Base-by-base conservation (phyloP, 2,888 invertebrate species). In the Zaprionus obscuricornis region DNA sequence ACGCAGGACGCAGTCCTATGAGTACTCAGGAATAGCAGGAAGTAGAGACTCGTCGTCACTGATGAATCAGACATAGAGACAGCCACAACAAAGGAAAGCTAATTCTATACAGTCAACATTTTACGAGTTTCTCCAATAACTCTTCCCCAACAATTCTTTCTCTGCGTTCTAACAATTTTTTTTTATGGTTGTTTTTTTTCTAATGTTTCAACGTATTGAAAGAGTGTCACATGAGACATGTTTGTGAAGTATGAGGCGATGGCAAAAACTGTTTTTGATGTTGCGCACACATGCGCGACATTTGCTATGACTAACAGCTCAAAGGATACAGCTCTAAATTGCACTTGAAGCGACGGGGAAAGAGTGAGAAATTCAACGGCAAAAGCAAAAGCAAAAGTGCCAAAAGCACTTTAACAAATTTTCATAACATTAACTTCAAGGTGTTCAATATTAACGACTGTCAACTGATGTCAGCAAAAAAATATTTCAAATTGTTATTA, bases 51-150 rank as follows among this genome's bases (percentile, higher is more conserved):
- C 50, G 16, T 10, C 14, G 11, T 36, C 8, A 33, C 24, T 33
- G 67, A 73, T 71, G 71, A 71, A 73, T 71, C 70, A 71, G 66
- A 27, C 27, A 33, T 2, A 18, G 18, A 18, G 47, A 39, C 37
- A 18, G 40, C 51, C 55, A 42, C 62, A 69, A 52, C 54, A 60
- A 72, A 66, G 72, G 47, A 24, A 4, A 56, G 62, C 39, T 52
- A 69, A 72, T 72, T 69, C n/a, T n/a, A n/a, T n/a, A 45, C 45
- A 39, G 37, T 10, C 45, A 60, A 11, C 66, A 60, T 43, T 39
- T 16, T 45, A 20, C 29, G n/a, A 27, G 8, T 17, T 22, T 22
- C 22, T 4, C 22, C 22, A 5, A 5, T 7, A 22, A 22, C 22
- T 22, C 22, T 22, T n/a, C n/a, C n/a, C n/a, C 22, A 22, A 7